Conservation (phyloP, 2,797 vertebrate genomes). For the Tinamus major region DNA sequence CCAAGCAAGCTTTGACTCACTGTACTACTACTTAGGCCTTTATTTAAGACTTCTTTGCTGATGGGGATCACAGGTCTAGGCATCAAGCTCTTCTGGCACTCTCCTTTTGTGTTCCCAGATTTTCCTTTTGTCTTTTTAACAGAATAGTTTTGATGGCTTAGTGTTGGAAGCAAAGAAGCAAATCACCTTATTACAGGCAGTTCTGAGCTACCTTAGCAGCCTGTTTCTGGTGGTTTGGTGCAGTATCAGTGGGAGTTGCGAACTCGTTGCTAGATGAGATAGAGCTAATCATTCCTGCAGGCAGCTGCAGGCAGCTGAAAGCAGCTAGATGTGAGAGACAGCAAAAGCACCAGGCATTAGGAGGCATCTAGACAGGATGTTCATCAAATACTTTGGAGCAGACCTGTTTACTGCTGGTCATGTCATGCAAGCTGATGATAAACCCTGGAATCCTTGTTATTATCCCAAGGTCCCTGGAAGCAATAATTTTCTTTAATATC, state of each 20-base stretch:
- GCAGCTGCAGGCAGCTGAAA: neutral
- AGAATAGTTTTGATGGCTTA: neutral
- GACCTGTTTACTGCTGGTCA: neutral
- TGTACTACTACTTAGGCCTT: neutral
- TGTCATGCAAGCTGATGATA: neutral
- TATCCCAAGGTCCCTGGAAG: neutral
- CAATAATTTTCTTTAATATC: neutral
- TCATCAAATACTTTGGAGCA: constrained; percentile 14
- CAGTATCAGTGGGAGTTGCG: neutral
- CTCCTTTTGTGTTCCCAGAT: neutral
- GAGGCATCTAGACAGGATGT: neutral
- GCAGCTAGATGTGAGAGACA: neutral
- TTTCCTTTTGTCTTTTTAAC: neutral
- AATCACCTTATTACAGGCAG: neutral
- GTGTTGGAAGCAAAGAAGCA: neutral
- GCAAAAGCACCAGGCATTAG: neutral
- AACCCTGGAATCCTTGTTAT: neutral
- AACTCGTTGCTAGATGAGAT: neutral
- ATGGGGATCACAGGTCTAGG: neutral
- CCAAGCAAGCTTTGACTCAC: neutral
- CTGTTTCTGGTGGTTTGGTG: neutral
- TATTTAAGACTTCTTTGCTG: neutral
- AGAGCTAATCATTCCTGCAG: constrained; percentile 45
- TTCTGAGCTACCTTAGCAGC: neutral
- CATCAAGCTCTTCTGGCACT: neutral